These are phyloP conservation scores for Poecilia wingei DNA, from an alignment of 2,797 vertebrate species.

Conservation along the genomic window DNA sequence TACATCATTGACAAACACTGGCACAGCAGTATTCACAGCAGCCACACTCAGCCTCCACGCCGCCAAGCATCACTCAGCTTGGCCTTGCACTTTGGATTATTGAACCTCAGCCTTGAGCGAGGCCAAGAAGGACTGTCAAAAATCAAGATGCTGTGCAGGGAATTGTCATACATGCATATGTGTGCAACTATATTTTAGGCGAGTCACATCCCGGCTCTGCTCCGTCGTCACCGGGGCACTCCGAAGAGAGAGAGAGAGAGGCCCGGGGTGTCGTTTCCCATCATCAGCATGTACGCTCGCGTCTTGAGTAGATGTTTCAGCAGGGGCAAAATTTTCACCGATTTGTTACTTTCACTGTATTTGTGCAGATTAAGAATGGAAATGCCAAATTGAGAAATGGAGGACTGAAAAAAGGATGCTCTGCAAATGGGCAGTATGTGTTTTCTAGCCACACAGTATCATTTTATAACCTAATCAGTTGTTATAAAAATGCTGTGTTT, in stretches of 20 bases:
- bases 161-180: constrained; percentile 10
- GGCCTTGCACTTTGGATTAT: constrained; percentile 41
- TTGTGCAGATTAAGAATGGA: neutral
- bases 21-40: constrained; percentile 61
- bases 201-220: constrained; percentile 31
- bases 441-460: too few species aligned
- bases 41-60: constrained; percentile 35
- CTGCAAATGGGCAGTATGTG: neutral
- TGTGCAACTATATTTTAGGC: constrained; percentile 23
- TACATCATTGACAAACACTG: constrained; percentile 72
- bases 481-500: too few species aligned
- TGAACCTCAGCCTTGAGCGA: constrained; percentile 25
- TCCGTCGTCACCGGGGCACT: constrained; percentile 18
- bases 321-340: neutral
- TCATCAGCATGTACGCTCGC: neutral
- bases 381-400: neutral
- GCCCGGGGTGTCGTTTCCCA: neutral
- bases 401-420: neutral
- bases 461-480: too few species aligned
- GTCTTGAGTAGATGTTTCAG: neutral
- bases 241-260: constrained; percentile 5
- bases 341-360: neutral
- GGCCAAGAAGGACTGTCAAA: constrained; percentile 23
- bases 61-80: constrained; percentile 33
- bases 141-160: constrained; percentile 10